Percentiles rank a stretch among this genome's conserved stretches.
These are phyloP conservation scores for Chaitophorus viminalis DNA, from an alignment of 2,888 invertebrate species.

Conservation along the genomic window DNA sequence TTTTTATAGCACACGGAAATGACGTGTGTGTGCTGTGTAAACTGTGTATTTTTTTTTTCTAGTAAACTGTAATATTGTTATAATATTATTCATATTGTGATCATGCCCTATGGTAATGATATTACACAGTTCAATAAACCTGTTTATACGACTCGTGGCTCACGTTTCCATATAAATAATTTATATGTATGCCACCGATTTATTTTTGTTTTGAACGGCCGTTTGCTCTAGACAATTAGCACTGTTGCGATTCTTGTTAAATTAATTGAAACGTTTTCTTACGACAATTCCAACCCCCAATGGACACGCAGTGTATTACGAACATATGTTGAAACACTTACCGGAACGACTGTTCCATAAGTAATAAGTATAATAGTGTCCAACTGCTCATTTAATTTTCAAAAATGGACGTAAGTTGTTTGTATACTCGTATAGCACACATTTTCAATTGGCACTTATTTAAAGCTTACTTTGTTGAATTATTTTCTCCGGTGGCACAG, in stretches of 20 bases:
- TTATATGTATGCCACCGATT: no score
- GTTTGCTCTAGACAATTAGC: no score
- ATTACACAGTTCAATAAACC: not conserved
- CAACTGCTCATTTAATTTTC: not conserved
- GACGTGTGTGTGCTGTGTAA: no score
- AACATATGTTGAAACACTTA: conserved; percentile 33
- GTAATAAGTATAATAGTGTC: not conserved
- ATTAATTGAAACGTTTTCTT: no score
- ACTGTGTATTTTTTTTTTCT: no score
- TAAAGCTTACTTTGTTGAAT: not conserved
- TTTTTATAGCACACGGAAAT: not conserved
- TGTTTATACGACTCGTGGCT: not conserved
- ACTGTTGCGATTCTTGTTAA: no score
- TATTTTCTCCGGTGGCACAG: conserved; percentile 66
- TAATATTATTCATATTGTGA: not conserved
- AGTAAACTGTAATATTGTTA: no score
- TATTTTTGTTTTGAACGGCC: no score
- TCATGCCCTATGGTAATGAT: no score
- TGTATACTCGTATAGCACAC: not conserved
- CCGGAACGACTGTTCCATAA: not conserved
- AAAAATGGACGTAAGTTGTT: conserved; percentile 44
- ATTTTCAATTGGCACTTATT: not conserved
- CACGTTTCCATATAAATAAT: not conserved
- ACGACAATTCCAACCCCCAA: not conserved
- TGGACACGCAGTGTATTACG: not conserved